Base-by-base conservation (phyloP, 2,888 invertebrate species). In the Diarsia rubi region DNA sequence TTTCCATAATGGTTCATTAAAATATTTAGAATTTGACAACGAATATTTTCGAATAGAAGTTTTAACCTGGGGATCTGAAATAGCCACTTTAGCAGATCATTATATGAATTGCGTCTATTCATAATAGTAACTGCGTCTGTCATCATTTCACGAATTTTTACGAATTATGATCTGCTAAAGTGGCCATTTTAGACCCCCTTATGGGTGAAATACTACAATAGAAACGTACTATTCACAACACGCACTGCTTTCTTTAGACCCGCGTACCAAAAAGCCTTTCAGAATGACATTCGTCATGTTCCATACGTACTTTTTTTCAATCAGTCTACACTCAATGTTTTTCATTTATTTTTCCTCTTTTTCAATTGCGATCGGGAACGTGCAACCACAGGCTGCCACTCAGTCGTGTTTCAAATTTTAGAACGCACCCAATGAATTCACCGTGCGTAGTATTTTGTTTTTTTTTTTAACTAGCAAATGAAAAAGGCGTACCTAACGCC, bases 271-370 rank as follows among this genome's bases (percentile, higher is more conserved):
- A 85, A 87, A 76, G 73, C 78, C 64, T 75, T 85, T 83, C 67
- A 74, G 78, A 72, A 76, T 75, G 83, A 82, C 83, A 73, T 80
- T 66, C 80, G 73, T 81, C 66, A 81, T 82, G 79, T 86, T 86
- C 68, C 71, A 73, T 65, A 59, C 69, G 65, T 78, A 77, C 73
- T 73, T 85, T 83, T 82, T 82, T 83, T 81, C 84, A 86, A 87
- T 88, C 84, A 84, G 81, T 84, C 82, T 77, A 78, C 85, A 79
- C 79, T 83, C 81, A 59, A 78, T 75, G 76, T 76, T 83, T 86
- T 78, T 59, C 67, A 76, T 68, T 64, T 69, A 37, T 85, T 79
- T 85, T 84, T 69, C 60, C 68, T 73, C 47, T 85, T 86, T 84
- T 85, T 79, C 59, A 77, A 79, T 84, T 78, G 75, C 83, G 76